Conservation (phyloP, 2,113 vertebrate species). For the Paramisgurnus dabryanus region DNA sequence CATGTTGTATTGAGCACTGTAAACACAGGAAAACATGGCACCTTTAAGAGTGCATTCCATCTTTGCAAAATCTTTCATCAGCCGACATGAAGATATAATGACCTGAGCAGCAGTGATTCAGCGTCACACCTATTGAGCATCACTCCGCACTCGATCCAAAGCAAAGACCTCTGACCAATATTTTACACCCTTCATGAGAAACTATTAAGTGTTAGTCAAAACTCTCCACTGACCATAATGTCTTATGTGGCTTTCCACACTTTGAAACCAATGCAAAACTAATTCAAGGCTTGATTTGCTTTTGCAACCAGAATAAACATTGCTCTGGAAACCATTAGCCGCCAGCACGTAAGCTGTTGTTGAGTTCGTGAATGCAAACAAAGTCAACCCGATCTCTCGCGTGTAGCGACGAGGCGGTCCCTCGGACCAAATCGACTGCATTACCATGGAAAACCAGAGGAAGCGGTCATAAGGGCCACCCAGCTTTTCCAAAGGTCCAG, state of each 20-base stretch:
- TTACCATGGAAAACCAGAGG: constrained; percentile 76
- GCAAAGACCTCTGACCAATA: constrained; percentile 55
- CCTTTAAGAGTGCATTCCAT: background rate
- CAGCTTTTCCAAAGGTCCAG: constrained; percentile 68
- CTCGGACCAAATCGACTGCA: constrained; percentile 68
- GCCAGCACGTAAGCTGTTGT: constrained; percentile 23
- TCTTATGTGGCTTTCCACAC: constrained; percentile 66
- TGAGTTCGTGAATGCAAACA: constrained; percentile 37
- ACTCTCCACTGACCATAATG: constrained; percentile 69
- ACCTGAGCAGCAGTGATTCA: background rate
- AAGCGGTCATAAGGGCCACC: constrained; percentile 73
- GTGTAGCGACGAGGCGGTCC: constrained; percentile 66
- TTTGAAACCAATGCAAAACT: background rate
- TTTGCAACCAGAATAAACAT: background rate
- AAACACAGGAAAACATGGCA: too few species aligned
- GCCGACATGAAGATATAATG: background rate
- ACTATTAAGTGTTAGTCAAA: constrained; percentile 70
- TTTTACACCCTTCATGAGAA: constrained; percentile 67
- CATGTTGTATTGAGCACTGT: too few species aligned
- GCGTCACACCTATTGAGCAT: background rate
- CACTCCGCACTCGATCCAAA: background rate
- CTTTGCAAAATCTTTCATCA: background rate
- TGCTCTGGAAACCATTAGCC: background rate
- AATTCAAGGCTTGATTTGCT: background rate
- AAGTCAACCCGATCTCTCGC: constrained; percentile 52